A percentile compares a stretch with the other conserved stretches of the same genome.
Evolutionary conservation across 2,888 invertebrate species (phyloP).

Genomic region (Timandra comae): DNA sequence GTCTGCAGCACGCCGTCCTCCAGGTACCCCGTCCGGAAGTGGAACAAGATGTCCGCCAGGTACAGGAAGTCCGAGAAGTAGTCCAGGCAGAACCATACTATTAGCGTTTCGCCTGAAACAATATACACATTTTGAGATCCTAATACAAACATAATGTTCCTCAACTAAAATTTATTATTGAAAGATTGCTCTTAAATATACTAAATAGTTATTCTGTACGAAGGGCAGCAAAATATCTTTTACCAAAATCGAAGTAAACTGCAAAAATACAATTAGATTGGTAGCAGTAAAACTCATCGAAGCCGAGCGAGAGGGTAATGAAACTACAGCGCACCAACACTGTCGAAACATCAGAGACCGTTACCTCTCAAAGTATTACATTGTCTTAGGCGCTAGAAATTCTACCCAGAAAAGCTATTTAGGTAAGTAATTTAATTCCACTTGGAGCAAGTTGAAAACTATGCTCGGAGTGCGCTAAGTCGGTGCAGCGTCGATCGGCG

Average conservation of each 20-base stretch:
- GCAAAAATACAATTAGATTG: conserved; percentile 35
- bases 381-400: conserved; percentile 39
- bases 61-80: conserved; percentile 98
- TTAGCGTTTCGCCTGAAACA: conserved; percentile 85
- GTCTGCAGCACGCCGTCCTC: conserved; percentile 99
- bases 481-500: conserved; percentile 41
- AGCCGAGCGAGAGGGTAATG: conserved; percentile 28
- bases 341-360: conserved; percentile 31
- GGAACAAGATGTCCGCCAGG: conserved; percentile 96
- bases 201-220: no score
- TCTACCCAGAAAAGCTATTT: conserved; percentile 56
- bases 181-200: no score
- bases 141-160: no score
- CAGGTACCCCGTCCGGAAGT: conserved; percentile 97
- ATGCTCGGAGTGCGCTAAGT: conserved; percentile 44
- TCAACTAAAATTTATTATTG: no score
- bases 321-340: conserved; percentile 35
- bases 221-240: no score
- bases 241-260: conserved; percentile 15
- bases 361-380: conserved; percentile 42
- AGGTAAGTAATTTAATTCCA: conserved; percentile 58
- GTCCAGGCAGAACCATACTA: conserved; percentile 98
- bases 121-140: no score
- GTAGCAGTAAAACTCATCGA: conserved; percentile 34
- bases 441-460: conserved; percentile 48